These are phyloP conservation scores for Notarius lentiginosus DNA, from an alignment of 2,113 vertebrate species.

Conservation along the genomic window DNA sequence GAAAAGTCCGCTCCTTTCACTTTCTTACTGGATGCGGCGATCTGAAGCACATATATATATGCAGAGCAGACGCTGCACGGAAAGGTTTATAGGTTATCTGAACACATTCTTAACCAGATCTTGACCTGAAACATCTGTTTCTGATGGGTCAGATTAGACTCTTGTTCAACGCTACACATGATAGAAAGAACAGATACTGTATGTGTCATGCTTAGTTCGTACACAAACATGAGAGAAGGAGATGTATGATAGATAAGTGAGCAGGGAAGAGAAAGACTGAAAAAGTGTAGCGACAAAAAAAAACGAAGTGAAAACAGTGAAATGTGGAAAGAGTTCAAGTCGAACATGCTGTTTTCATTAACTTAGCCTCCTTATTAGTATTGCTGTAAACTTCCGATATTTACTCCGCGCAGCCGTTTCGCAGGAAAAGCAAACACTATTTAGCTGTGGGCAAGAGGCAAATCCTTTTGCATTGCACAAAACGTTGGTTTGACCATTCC, in stretches of 20 bases:
- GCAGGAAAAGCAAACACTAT: background rate
- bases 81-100: conserved; percentile 2
- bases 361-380: background rate
- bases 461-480: too few species aligned
- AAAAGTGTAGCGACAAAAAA: background rate
- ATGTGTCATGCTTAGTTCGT: conserved; percentile 55
- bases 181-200: background rate
- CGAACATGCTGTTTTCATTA: conserved; percentile 1
- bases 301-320: background rate
- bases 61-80: conserved; percentile 7
- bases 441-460: background rate
- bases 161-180: background rate
- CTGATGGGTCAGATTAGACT: background rate
- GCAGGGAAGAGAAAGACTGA: conserved; percentile 41
- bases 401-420: background rate
- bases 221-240: conserved; percentile 6
- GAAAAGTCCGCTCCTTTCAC: conserved; percentile 43
- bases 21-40: conserved; percentile 40
- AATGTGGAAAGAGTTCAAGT: background rate
- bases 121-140: conserved; percentile 5
- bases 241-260: background rate
- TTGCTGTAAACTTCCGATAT: background rate
- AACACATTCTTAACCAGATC: background rate
- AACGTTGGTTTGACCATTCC: background rate
- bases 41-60: conserved; percentile 17